Percentiles rank a stretch among this genome's conserved stretches.
Evolutionary conservation across 2,113 vertebrate species (phyloP).

Genomic region (Elachura formosa): DNA sequence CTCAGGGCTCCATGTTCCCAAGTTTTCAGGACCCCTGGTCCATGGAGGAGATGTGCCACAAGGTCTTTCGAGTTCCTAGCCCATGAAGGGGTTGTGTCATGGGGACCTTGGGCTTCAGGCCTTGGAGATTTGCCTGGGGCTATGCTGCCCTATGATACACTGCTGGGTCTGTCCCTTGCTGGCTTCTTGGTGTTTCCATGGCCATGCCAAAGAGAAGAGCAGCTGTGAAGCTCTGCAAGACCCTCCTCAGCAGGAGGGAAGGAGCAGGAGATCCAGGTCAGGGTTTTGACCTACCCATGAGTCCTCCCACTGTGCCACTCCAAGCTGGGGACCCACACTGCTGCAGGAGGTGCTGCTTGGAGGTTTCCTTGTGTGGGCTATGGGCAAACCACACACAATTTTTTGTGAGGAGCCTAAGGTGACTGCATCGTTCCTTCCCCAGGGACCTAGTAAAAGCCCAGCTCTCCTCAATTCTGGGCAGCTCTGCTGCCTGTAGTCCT

Average conservation of each 20-base stretch:
- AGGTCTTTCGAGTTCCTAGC: not conserved
- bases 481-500: accelerated
- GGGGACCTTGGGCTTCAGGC: not conserved
- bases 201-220: not conserved
- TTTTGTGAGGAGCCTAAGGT: not conserved
- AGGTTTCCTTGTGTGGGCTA: not conserved
- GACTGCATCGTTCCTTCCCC: not conserved
- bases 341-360: not conserved
- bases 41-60: not conserved
- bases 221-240: not conserved
- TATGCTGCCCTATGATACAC: not conserved
- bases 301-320: accelerated
- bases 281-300: not conserved
- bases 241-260: not conserved
- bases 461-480: not conserved
- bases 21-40: not conserved
- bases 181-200: accelerated
- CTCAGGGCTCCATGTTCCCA: not conserved
- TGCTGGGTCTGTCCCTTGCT: not conserved
- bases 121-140: not conserved
- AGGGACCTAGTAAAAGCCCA: not conserved
- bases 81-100: not conserved
- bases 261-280: not conserved
- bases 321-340: not conserved
- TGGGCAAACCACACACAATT: not conserved